Evolutionary conservation across 2,888 invertebrate genomes (phyloP), one percentile per base, ranked within the genome.

Genomic region (Lycophotia porphyrea): DNA sequence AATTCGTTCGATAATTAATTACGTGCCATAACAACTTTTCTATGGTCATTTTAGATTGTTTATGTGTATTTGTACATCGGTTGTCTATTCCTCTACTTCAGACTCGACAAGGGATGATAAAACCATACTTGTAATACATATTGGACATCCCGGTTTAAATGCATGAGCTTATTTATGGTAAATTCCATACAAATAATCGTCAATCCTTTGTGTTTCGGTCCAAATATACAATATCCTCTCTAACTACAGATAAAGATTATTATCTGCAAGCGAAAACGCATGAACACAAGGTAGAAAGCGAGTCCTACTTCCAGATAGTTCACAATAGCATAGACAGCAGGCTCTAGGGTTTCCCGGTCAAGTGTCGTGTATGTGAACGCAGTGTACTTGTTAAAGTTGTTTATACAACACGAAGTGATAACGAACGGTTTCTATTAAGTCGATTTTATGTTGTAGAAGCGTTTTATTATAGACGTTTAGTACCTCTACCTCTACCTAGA

Each of bases 291-390:
- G 73, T 90, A 88, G 88, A 87, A 89, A 90, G 90, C 83, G 76
- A 82, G 86, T 73, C 74, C 84, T 81, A 89, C 86, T 86, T 86
- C 76, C 64, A 80, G 81, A 78, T 85, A 80, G 80, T 77, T 75
- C 74, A 80, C 84, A 87, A 88, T 84, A 75, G 85, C 82, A 76
- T 72, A 79, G 60, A 61, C 76, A 61, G 39, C 52, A 77, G 79
- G 36, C 77, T 58, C 61, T 81, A 84, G 86, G 84, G 85, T 85
- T 84, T 85, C 71, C 78, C 79, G 83, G 82, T 85, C 81, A 82
- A 79, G 80, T 76, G 78, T 82, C 84, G 83, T 84, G 85, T 87
- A 86, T 87, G 86, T 88, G 80, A 86, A 85, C 80, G 61, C 63
- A n/a, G 67, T 24, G 67, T 64, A 74, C 80, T 81, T 74, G 81